phyloP scores from a whole-genome alignment of 1,140 invertebrate genomes.

The Coenobita brevimanus region DNA sequence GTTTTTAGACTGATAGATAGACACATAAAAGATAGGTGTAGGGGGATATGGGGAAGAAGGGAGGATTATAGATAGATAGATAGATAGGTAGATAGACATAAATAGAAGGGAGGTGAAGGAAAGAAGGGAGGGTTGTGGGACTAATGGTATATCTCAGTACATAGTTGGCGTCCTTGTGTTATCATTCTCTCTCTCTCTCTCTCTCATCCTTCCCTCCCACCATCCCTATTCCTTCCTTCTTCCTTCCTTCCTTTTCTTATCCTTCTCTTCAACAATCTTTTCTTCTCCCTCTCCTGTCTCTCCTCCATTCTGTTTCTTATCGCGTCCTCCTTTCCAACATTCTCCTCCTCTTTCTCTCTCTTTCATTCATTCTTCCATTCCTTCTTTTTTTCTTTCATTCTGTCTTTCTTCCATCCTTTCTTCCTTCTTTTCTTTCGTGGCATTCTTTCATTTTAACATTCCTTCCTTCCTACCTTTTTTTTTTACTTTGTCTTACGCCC shows the following conservation, averaged over 20 bases:
- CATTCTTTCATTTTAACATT: background rate
- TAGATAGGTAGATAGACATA: background rate
- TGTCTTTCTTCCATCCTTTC: background rate
- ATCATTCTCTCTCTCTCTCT: background rate
- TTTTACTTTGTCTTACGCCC: background rate
- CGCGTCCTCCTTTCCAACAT: background rate
- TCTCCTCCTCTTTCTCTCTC: background rate
- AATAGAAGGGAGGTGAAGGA: background rate
- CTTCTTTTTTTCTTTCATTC: background rate
- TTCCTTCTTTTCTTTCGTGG: background rate
- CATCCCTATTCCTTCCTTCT: background rate
- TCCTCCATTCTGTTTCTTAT: background rate
- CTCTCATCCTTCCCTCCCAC: background rate
- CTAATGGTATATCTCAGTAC: too few relatives aligned
- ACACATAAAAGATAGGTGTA: background rate
- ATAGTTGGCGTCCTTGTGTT: too few relatives aligned
- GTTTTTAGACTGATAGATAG: background rate
- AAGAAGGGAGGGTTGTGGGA: background rate
- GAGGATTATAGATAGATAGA: background rate
- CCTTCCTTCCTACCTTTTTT: background rate
- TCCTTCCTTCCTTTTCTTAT: background rate
- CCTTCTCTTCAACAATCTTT: background rate
- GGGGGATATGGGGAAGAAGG: background rate
- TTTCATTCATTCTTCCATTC: background rate
- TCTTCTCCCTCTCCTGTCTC: background rate